Base-by-base conservation (phyloP, 2,888 invertebrate species). In the Nasonia oneida region DNA sequence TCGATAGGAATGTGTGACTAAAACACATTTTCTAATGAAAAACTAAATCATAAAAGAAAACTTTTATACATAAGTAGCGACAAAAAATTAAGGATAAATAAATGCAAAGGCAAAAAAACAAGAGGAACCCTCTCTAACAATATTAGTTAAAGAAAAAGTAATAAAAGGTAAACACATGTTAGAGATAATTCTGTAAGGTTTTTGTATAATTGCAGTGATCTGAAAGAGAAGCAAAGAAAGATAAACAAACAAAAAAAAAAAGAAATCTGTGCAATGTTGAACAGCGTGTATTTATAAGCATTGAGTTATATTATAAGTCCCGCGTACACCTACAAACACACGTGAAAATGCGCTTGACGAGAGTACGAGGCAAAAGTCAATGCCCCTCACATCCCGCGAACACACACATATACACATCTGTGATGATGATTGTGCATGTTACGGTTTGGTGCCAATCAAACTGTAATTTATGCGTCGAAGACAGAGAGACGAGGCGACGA, bases 371-470 rank as follows among this genome's bases (percentile, higher is more conserved):
- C 15, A 67, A 23, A 42, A 80, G 80, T 86, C 83, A 83, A 86
- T 81, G 86, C 61, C 71, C 80, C 70, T 33, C 10, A 12, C 67
- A 82, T 61, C 76, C 47, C 39, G 14, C 61, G 47, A 37, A 67
- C 50, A 61, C 77, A 39, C 15, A 42, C 37, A 15, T 33, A 67
- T 67, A 82, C 42, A 76, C 57, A 71, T 71, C 42, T n/a, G 64
- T n/a, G 64, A 50, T n/a, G 47, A 81, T 67, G 53, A 85, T 73
- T 77, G 81, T 50, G 84, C 87, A 80, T 80, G 75, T 84, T 86
- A 80, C 82, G 76, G 73, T 84, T 87, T 84, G 82, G 61, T 84
- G 87, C 39, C 75, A 84, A 84, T 87, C 87, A 87, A 84, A 87
- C 50, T 42, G 74, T 73, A 82, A 87, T 84, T 84, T 82, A 84